phyloP scores from a whole-genome alignment of 2,888 invertebrate species.

The Thelaira solivaga region DNA sequence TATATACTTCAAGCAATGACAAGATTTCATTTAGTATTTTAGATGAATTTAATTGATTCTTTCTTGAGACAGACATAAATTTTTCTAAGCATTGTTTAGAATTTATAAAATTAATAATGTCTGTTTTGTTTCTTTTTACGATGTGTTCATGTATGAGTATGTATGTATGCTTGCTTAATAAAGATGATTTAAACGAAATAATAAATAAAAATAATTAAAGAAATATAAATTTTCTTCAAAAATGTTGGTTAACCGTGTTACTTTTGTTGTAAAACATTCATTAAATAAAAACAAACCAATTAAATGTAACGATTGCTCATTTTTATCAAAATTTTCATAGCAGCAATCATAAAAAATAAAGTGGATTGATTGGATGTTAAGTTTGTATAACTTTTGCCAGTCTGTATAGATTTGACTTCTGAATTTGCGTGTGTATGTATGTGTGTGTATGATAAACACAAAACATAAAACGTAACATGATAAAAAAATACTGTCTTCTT shows the following conservation, averaged over 20 bases:
- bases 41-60: slow-evolving; percentile 54
- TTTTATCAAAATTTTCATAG: neutral
- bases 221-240: slow-evolving; percentile 18
- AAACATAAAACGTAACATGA: slow-evolving; percentile 32
- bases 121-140: slow-evolving; percentile 28
- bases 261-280: neutral
- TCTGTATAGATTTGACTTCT: neutral
- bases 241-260: slow-evolving; percentile 19
- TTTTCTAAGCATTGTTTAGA: slow-evolving; percentile 3
- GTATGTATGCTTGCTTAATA: slow-evolving; percentile 18
- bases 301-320: neutral
- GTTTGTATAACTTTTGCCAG: neutral
- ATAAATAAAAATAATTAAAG: neutral
- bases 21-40: slow-evolving; percentile 52
- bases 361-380: too few relatives aligned
- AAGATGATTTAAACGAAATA: slow-evolving; percentile 5
- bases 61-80: slow-evolving; percentile 58
- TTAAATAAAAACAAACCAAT: neutral
- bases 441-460: neutral
- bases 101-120: slow-evolving; percentile 26
- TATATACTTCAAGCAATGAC: slow-evolving; percentile 45
- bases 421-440: neutral
- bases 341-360: neutral
- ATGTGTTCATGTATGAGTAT: slow-evolving; percentile 5
- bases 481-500: slow-evolving; percentile 11